Evolutionary conservation across 2,797 vertebrate species (phyloP).

Genomic region (Holocentrus rufus): DNA sequence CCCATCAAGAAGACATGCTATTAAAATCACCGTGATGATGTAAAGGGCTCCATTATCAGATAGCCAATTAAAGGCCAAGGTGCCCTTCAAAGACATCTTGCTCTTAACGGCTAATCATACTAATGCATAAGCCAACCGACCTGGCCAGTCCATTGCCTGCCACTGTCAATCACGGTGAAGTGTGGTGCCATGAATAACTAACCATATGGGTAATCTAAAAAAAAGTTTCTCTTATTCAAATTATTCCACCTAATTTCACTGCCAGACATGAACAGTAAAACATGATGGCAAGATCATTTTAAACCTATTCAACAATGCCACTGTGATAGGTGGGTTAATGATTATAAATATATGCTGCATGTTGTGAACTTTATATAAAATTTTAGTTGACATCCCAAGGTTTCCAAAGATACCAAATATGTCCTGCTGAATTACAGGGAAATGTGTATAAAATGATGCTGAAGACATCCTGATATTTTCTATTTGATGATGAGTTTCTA

Average conservation of each 20-base stretch:
- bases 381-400: too few relatives aligned
- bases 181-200: neutral
- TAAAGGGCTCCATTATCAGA: conserved; percentile 30
- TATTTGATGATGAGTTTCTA: too few relatives aligned
- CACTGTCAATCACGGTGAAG: conserved; percentile 14
- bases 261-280: neutral
- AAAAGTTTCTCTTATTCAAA: neutral
- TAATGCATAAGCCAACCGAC: conserved; percentile 60
- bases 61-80: conserved; percentile 65
- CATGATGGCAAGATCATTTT: too few relatives aligned
- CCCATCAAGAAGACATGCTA: conserved; percentile 42
- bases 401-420: too few relatives aligned
- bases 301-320: too few relatives aligned
- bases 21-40: conserved; percentile 51
- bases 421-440: too few relatives aligned
- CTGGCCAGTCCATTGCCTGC: conserved; percentile 34
- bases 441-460: too few relatives aligned
- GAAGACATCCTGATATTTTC: too few relatives aligned
- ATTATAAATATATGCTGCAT: too few relatives aligned
- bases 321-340: too few relatives aligned
- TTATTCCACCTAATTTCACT: neutral
- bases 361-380: too few relatives aligned
- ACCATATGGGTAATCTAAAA: neutral
- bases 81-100: conserved; percentile 62
- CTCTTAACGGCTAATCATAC: conserved; percentile 56